Evolutionary conservation across 1,140 invertebrate genomes (phyloP).

Genomic region (Aphelinus certus): DNA sequence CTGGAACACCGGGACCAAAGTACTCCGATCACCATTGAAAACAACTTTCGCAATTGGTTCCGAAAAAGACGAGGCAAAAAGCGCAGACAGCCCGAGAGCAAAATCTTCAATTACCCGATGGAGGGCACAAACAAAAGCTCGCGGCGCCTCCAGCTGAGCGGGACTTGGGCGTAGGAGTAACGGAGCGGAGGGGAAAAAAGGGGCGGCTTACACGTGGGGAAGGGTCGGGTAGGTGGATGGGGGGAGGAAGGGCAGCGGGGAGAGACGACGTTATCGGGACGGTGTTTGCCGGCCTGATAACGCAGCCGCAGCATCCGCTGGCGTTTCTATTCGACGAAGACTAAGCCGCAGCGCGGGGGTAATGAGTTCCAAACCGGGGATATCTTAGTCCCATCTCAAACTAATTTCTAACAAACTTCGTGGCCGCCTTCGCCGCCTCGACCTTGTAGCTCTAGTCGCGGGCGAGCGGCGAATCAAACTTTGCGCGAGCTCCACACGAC

Average conservation of each 20-base stretch:
- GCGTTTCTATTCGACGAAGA: conserved; percentile 9
- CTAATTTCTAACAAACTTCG: conserved; percentile 48
- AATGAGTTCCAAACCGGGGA: conserved; percentile 37
- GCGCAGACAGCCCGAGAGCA: too few relatives aligned
- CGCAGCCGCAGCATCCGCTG: neutral
- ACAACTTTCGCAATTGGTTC: too few relatives aligned
- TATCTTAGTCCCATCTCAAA: conserved; percentile 45
- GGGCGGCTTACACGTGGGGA: too few relatives aligned
- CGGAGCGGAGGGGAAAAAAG: too few relatives aligned
- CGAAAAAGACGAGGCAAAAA: too few relatives aligned
- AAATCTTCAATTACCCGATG: too few relatives aligned
- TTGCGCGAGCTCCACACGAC: neutral
- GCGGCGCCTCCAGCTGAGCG: too few relatives aligned
- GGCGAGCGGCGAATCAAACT: neutral
- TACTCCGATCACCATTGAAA: too few relatives aligned
- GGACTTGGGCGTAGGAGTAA: too few relatives aligned
- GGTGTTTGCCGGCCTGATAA: neutral
- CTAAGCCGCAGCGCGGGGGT: conserved; percentile 8
- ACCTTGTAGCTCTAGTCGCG: neutral
- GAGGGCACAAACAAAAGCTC: too few relatives aligned
- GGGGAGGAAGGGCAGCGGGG: neutral
- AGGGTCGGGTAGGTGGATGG: neutral
- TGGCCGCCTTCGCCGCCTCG: neutral
- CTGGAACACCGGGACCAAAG: too few relatives aligned
- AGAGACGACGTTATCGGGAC: neutral